These are phyloP conservation scores for Bucco capensis DNA, from an alignment of 2,113 vertebrate species.

Conservation along the genomic window DNA sequence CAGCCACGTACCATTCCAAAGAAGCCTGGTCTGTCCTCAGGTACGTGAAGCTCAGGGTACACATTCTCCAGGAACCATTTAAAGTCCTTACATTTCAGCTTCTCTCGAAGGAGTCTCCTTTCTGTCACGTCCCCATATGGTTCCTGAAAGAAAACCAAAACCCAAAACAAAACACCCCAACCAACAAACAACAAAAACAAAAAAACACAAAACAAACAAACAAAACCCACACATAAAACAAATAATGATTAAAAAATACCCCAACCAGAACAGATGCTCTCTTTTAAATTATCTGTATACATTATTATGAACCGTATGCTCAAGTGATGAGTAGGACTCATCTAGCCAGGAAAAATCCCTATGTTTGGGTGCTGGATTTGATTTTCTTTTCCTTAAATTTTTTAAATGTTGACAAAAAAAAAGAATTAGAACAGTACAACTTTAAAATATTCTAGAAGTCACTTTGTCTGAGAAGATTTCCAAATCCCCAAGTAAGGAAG, in stretches of 20 bases:
- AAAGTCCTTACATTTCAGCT: conserved; percentile 88
- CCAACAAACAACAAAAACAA: too few relatives aligned
- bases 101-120: conserved; percentile 79
- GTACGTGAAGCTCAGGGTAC: conserved; percentile 89
- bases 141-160: conserved; percentile 74
- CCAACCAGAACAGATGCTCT: conserved; percentile 7
- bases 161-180: too few relatives aligned
- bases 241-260: background rate
- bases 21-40: conserved; percentile 85
- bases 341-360: conserved; percentile 8
- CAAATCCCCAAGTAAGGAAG: background rate
- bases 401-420: conserved; percentile 14
- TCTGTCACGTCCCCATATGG: conserved; percentile 91
- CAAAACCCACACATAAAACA: too few relatives aligned
- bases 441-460: background rate
- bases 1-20: conserved; percentile 90
- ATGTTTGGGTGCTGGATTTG: conserved; percentile 26
- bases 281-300: conserved; percentile 36
- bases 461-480: background rate
- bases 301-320: conserved; percentile 40
- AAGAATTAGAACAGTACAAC: background rate
- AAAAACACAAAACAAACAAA: background rate
- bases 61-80: conserved; percentile 91
- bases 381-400: conserved; percentile 30
- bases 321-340: background rate